Evolutionary conservation across 2,888 invertebrate species (phyloP).

Genomic region (Cheiracanthium punctorium): DNA sequence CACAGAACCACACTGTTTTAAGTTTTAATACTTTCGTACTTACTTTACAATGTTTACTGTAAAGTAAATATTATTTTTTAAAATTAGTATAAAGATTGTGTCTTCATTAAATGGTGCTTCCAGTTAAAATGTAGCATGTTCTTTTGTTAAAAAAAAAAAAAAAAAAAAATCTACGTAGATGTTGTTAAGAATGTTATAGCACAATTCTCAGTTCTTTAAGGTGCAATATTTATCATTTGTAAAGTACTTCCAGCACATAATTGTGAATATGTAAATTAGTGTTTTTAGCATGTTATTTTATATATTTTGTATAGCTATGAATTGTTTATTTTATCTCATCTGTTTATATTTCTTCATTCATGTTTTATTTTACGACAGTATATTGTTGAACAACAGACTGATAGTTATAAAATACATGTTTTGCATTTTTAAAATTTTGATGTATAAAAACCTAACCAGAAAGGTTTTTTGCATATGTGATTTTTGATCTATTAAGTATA

Average conservation of each 20-base stretch:
- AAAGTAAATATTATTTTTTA: not conserved
- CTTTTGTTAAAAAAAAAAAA: too few species aligned
- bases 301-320: not conserved
- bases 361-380: not conserved
- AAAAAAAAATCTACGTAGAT: not conserved
- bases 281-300: too few species aligned
- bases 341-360: not conserved
- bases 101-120: not conserved
- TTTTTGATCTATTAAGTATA: not conserved
- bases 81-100: not conserved
- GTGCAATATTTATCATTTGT: slow-evolving; percentile 19
- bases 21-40: too few species aligned
- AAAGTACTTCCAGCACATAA: not conserved
- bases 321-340: not conserved
- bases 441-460: too few species aligned
- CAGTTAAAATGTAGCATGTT: not conserved
- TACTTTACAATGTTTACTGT: too few species aligned
- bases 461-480: not conserved
- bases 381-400: not conserved
- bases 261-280: slow-evolving; percentile 16
- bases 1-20: too few species aligned
- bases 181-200: not conserved
- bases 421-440: too few species aligned
- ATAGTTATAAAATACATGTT: not conserved
- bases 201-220: not conserved